Base-by-base conservation (phyloP, 2,888 invertebrate genomes). In the Troides aeacus region DNA sequence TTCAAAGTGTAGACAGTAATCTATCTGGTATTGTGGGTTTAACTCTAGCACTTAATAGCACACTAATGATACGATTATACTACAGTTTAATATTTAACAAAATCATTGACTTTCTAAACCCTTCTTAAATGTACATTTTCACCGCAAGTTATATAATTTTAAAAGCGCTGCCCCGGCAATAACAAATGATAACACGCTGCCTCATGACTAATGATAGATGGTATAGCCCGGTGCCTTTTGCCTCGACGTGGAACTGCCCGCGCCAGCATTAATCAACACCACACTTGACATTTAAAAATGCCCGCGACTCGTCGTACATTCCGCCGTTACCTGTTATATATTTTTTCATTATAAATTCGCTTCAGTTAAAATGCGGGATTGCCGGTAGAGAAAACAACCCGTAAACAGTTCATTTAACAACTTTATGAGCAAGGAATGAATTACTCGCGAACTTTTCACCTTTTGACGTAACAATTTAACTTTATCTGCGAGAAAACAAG, bases 401-500 rank as follows among this genome's bases (percentile, higher is more conserved):
- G 30, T 68, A 62, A 68, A 58, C 68, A 63, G 50, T 67, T 53
- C 46, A 42, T 46, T 64, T 61, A 56, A 50, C 67, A 67, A 64
- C 60, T 57, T 64, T 60, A 63, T 62, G 61, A 70, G 67, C 53
- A 21, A 39, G 46, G 67, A 66, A 67, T 46, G 67, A 70, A 70
- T 70, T 64, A 70, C 67, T 70, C 36, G 57, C 21, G 30, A 70
- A 67, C 70, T 70, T 70, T 70, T 67, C 60, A 67, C 64, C 70
- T 67, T 70, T 70, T 67, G 70, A 70, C 67, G 66, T 67, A 56
- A 67, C 70, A 67, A 70, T 70, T 70, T 70, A 70, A 70, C 64
- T 70, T 70, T 70, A 67, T 70, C 67, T 70, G 62, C 61, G 64
- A 64, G 70, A 70, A 70, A 66, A 67, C 77, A 67, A 71, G 65